Percentiles rank a stretch among this genome's conserved stretches.
Conservation (phyloP, 1,140 invertebrate genomes). For the Coelopa frigida region DNA sequence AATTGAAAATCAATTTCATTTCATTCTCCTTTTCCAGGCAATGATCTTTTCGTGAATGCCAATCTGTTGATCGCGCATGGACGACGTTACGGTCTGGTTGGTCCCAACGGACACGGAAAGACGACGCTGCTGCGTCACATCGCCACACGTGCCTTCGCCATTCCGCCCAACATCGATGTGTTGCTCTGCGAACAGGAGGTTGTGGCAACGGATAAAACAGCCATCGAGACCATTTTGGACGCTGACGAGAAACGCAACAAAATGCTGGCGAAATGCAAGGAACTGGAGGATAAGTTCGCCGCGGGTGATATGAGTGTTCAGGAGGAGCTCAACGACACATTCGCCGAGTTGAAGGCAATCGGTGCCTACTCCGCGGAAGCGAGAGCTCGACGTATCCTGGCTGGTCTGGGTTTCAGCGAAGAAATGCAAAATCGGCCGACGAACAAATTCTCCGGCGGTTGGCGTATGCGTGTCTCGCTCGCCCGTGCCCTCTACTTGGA, state of each 20-base stretch:
- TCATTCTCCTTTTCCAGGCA: constrained; percentile 52
- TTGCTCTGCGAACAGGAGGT: constrained; percentile 99
- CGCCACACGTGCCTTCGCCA: constrained; percentile 76
- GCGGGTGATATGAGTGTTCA: constrained; percentile 60
- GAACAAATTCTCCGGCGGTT: constrained; percentile 95
- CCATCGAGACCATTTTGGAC: constrained; percentile 87
- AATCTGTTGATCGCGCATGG: constrained; percentile 89
- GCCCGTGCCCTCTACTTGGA: constrained; percentile 85
- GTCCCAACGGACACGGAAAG: constrained; percentile 99
- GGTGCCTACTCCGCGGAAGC: constrained; percentile 96
- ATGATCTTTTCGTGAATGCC: constrained; percentile 96
- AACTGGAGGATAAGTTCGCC: constrained; percentile 66
- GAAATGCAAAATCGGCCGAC: constrained; percentile 93
- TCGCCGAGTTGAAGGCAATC: constrained; percentile 92
- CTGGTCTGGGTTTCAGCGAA: constrained; percentile 91
- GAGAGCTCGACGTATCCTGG: constrained; percentile 85
- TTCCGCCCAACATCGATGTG: constrained; percentile 96
- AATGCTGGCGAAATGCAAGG: constrained; percentile 75
- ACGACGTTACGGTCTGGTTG: constrained; percentile 93
- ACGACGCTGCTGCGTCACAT: constrained; percentile 96
- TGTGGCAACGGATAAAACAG: constrained; percentile 82
- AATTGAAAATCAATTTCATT: not conserved
- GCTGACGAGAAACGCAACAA: constrained; percentile 83
- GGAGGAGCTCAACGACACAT: constrained; percentile 82
- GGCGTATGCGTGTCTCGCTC: constrained; percentile 96